Evolutionary conservation across 1,140 invertebrate genomes (phyloP).

Genomic region (Popillia japonica): DNA sequence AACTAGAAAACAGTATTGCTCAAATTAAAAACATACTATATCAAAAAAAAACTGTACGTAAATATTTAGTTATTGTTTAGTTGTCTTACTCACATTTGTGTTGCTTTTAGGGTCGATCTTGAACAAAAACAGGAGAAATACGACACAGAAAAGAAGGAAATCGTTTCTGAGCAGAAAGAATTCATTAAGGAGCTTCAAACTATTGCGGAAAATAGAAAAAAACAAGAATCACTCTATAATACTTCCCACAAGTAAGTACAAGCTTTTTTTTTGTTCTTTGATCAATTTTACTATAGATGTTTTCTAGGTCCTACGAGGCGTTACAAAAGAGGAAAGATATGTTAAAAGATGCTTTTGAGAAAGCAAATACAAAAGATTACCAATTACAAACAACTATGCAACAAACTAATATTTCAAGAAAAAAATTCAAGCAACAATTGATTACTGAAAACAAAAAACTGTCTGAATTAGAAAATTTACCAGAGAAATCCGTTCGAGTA

Average conservation of each 20-base stretch:
- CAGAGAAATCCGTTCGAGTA: slow-evolving; percentile 57
- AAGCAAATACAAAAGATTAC: slow-evolving; percentile 69
- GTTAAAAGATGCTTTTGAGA: slow-evolving; percentile 65
- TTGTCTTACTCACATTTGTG: slow-evolving; percentile 6
- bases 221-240: slow-evolving; percentile 11
- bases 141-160: slow-evolving; percentile 49
- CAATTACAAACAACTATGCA: slow-evolving; percentile 70
- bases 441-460: slow-evolving; percentile 69
- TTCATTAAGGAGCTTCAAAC: slow-evolving; percentile 52
- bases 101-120: slow-evolving; percentile 48
- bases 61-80: slow-evolving; percentile 22
- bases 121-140: slow-evolving; percentile 47
- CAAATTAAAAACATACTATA: slow-evolving; percentile 73
- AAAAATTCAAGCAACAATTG: slow-evolving; percentile 69
- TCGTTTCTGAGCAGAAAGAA: slow-evolving; percentile 50
- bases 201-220: slow-evolving; percentile 2
- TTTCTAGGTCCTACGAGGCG: slow-evolving; percentile 65
- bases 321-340: slow-evolving; percentile 69
- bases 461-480: slow-evolving; percentile 67
- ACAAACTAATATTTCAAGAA: slow-evolving; percentile 71
- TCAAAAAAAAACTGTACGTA: slow-evolving; percentile 74
- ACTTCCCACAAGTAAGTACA: neutral
- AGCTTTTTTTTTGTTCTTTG: slow-evolving; percentile 23
- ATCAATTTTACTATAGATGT: neutral
- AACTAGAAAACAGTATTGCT: slow-evolving; percentile 78